Evolutionary conservation across 2,113 vertebrate genomes (phyloP).

Genomic region (Typhlomys cinereus): DNA sequence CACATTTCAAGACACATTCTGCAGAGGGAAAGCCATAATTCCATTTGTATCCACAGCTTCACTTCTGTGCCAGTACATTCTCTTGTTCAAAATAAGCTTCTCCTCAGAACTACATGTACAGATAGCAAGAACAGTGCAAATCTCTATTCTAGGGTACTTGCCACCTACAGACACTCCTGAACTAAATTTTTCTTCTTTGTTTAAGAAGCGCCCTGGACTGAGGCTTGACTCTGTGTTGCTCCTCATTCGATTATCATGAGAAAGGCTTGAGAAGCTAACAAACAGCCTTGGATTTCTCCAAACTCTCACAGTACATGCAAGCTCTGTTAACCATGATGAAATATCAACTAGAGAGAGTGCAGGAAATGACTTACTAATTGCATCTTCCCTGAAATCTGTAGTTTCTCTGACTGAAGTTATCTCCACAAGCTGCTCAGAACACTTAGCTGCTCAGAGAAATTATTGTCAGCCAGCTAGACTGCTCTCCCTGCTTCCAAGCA

Average conservation of each 20-base stretch:
- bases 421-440: too few species aligned
- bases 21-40: background rate
- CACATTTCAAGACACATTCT: too few species aligned
- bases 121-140: background rate
- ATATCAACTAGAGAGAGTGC: too few species aligned
- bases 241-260: background rate
- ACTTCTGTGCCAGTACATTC: background rate
- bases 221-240: background rate
- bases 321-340: too few species aligned
- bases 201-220: background rate
- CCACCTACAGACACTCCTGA: background rate
- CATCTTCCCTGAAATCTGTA: too few species aligned
- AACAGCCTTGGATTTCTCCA: background rate
- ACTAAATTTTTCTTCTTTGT: constrained; percentile 14
- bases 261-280: background rate
- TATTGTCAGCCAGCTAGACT: too few species aligned
- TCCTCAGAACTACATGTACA: background rate
- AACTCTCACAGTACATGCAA: background rate
- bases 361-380: too few species aligned
- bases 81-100: background rate
- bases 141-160: background rate
- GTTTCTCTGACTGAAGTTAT: too few species aligned
- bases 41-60: background rate
- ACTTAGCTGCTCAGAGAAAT: too few species aligned
- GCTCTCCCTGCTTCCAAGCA: too few species aligned